These are phyloP conservation scores for Zaprionus camerounensis DNA, from an alignment of 1,140 invertebrate genomes.

Conservation along the genomic window DNA sequence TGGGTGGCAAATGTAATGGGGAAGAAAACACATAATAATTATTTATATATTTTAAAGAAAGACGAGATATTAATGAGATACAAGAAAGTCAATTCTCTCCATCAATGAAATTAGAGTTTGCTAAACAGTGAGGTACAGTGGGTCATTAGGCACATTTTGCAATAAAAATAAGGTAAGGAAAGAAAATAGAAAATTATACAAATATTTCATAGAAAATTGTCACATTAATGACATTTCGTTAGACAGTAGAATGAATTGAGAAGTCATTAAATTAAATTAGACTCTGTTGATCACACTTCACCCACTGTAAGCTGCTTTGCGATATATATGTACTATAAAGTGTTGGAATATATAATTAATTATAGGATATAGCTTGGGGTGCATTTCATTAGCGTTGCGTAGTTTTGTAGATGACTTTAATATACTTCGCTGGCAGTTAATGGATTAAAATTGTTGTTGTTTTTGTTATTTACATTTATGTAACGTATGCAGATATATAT, in stretches of 20 bases:
- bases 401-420: constrained; percentile 27
- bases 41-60: no score
- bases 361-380: constrained; percentile 10
- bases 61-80: no score
- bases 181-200: no score
- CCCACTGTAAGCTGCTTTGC: neutral
- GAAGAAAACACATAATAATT: no score
- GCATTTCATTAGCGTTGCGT: constrained; percentile 40
- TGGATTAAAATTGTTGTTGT: neutral
- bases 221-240: neutral
- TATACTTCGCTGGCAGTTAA: neutral
- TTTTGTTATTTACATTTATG: neutral
- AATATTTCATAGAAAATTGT: no score
- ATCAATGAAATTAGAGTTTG: no score
- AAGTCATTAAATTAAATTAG: neutral
- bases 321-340: neutral
- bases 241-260: neutral
- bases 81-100: no score
- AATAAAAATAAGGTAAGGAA: neutral
- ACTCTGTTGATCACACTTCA: neutral
- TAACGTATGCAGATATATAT: neutral
- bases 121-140: no score
- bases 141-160: neutral
- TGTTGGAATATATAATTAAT: constrained; percentile 59
- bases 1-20: neutral